Percentiles rank a stretch among this genome's conserved stretches.
phyloP scores from a whole-genome alignment of 2,888 invertebrate species.

The Anodontia alba region DNA sequence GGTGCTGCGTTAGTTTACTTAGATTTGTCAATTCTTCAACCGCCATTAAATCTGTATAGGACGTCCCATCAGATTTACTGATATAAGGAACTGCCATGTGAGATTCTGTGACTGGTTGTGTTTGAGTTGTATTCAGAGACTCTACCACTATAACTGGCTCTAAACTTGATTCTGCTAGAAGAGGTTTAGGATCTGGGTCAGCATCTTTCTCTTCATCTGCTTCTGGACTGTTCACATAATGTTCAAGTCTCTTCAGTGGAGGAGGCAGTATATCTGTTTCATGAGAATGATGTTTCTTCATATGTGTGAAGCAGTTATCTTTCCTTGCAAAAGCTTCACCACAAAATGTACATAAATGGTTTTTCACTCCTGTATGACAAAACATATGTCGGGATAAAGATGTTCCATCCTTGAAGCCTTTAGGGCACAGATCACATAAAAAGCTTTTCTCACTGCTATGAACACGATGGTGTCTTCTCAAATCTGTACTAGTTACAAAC shows the following conservation, averaged over 20 bases:
- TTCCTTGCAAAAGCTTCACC: conserved; percentile 15
- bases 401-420: not conserved
- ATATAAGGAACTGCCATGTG: not conserved
- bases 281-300: conserved; percentile 6
- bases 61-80: not conserved
- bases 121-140: not conserved
- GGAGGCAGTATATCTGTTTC: not conserved
- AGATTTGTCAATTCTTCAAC: not conserved
- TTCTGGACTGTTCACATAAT: conserved; percentile 1
- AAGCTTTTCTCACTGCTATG: not conserved
- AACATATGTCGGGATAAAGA: not conserved
- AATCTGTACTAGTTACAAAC: conserved; percentile 8
- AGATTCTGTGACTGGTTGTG: not conserved
- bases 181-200: not conserved
- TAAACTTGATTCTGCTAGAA: no score
- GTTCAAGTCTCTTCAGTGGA: not conserved
- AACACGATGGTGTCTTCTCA: not conserved
- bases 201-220: not conserved
- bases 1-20: not conserved
- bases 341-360: conserved; percentile 8
- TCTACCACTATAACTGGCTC: not conserved
- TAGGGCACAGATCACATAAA: not conserved
- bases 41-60: conserved; percentile 3
- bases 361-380: not conserved
- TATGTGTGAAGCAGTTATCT: conserved; percentile 2